Conservation (phyloP, 37 sponge, comb jelly and placozoan species). For the Aphrocallistes beatrix region DNA sequence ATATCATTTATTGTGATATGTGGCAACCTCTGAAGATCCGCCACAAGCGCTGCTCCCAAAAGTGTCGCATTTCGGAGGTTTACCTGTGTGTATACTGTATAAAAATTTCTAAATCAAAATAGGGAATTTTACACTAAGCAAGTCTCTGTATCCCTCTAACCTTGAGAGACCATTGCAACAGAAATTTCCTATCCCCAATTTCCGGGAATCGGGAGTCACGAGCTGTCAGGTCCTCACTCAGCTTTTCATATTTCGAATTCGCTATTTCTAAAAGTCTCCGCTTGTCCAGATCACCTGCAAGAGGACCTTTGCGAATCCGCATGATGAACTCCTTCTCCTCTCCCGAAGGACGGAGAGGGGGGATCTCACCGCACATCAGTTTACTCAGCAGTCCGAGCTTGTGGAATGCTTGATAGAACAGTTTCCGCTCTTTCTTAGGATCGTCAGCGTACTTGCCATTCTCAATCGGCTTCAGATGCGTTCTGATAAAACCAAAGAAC, state of each 20-base stretch:
- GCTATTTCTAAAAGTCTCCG: constrained; percentile 21
- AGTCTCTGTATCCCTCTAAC: background rate
- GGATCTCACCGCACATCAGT: constrained; percentile 30
- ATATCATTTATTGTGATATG: too few species aligned
- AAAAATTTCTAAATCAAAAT: too few species aligned
- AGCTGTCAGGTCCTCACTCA: constrained; percentile 21
- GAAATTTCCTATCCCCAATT: background rate
- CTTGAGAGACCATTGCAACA: background rate
- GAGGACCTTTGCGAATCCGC: constrained; percentile 37
- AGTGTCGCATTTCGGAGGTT: too few species aligned
- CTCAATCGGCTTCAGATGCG: background rate
- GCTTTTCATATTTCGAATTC: constrained; percentile 18
- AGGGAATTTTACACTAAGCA: background rate
- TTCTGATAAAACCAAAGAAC: background rate
- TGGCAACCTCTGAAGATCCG: too few species aligned
- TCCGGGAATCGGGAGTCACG: background rate
- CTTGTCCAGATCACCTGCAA: constrained; percentile 35
- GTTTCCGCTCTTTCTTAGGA: background rate
- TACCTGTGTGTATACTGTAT: too few species aligned
- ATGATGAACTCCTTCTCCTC: constrained; percentile 40
- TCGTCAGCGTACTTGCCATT: background rate
- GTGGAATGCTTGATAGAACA: constrained; percentile 26
- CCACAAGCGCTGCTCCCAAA: too few species aligned
- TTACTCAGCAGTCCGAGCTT: constrained; percentile 39
- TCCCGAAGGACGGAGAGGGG: constrained; percentile 24